These are phyloP conservation scores for Synanthedon myopaeformis DNA, from an alignment of 2,888 invertebrate species.

Conservation along the genomic window DNA sequence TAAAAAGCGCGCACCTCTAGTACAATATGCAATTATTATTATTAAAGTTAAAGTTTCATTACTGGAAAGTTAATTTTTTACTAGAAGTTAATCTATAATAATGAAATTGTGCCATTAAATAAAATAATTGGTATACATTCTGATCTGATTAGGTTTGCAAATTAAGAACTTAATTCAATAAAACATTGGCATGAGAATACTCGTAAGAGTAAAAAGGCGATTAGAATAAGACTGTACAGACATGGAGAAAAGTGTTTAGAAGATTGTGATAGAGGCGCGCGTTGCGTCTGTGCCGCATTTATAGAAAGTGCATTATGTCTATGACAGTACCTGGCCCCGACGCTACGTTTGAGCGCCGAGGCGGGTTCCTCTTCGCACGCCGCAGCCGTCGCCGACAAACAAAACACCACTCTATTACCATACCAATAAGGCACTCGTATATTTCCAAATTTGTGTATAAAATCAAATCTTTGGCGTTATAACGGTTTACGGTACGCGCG, in stretches of 20 bases:
- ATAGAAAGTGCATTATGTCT: slow-evolving; percentile 17
- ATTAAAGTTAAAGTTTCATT: no score
- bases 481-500: slow-evolving; percentile 14
- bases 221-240: no score
- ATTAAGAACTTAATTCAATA: not conserved
- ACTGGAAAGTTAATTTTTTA: not conserved
- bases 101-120: not conserved
- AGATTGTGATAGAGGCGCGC: slow-evolving; percentile 52
- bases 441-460: slow-evolving; percentile 55
- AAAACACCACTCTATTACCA: slow-evolving; percentile 54
- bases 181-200: no score
- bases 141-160: not conserved
- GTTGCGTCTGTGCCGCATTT: not conserved
- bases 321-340: slow-evolving; percentile 84
- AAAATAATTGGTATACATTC: no score
- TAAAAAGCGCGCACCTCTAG: slow-evolving; percentile 53
- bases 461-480: slow-evolving; percentile 62
- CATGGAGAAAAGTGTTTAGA: no score
- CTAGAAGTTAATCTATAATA: not conserved
- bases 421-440: slow-evolving; percentile 69
- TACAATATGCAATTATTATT: slow-evolving; percentile 25
- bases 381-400: slow-evolving; percentile 33
- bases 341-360: slow-evolving; percentile 84
- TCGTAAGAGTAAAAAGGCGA: no score
- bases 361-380: slow-evolving; percentile 70